Conservation (phyloP, 2,113 vertebrate species). For the Apaloderma vittatum region DNA sequence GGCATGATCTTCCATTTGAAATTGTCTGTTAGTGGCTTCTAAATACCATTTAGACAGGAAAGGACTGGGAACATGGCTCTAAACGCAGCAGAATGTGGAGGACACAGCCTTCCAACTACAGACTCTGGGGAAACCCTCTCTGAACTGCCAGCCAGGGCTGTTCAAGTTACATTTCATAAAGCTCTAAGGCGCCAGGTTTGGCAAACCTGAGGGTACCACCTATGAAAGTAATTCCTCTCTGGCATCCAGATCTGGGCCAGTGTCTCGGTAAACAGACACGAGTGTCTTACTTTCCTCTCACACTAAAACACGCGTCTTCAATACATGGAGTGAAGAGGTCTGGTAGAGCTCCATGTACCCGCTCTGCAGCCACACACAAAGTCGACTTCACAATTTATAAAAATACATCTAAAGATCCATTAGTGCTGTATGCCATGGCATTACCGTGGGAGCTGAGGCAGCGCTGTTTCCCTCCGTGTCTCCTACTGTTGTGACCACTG, state of each 20-base stretch:
- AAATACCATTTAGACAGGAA: not conserved
- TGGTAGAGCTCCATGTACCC: not conserved
- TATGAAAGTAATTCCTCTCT: not conserved
- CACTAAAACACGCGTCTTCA: not conserved
- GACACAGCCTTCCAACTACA: not conserved
- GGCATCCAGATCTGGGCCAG: not conserved
- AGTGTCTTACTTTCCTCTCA: not conserved
- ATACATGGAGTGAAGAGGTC: fast-evolving
- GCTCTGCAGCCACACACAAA: not conserved
- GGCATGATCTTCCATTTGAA: not conserved
- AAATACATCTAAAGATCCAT: not conserved
- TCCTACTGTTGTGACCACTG: not conserved
- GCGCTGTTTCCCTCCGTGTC: not conserved
- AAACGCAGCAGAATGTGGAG: not conserved
- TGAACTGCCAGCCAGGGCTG: too few species aligned
- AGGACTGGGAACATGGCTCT: not conserved
- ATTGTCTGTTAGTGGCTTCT: not conserved
- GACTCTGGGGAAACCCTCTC: not conserved
- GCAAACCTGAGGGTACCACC: not conserved
- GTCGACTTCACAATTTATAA: fast-evolving
- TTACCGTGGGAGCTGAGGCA: not conserved
- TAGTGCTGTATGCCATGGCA: not conserved
- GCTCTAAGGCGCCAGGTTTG: not conserved
- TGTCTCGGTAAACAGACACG: not conserved
- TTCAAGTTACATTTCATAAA: fast-evolving